Conservation (phyloP, 2,113 vertebrate genomes). For the Zingel zingel region DNA sequence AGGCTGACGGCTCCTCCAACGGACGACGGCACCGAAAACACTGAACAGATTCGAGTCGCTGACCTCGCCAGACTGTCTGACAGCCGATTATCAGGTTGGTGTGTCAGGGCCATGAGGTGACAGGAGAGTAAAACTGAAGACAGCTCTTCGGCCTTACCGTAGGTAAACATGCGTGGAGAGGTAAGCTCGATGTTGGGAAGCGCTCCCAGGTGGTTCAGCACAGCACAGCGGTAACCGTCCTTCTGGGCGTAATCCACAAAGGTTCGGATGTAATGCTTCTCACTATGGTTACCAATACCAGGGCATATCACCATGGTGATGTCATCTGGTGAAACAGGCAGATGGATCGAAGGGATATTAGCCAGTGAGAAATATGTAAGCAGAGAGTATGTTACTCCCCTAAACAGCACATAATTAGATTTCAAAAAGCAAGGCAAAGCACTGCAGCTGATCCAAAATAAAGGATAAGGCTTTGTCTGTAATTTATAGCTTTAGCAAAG, state of each 20-base stretch:
- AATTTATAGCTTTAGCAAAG: constrained; percentile 16
- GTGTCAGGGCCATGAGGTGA: neutral
- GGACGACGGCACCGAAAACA: too few species aligned
- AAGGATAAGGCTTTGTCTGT: constrained; percentile 18
- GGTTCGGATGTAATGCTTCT: constrained; percentile 98
- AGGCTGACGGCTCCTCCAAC: too few species aligned
- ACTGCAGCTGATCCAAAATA: constrained; percentile 8
- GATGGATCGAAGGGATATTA: constrained; percentile 18
- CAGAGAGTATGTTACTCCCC: neutral
- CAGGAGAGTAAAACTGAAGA: neutral
- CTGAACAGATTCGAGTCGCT: too few species aligned
- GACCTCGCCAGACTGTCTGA: too few species aligned
- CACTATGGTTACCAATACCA: constrained; percentile 98
- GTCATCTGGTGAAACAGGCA: constrained; percentile 86
- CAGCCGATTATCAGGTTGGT: too few species aligned
- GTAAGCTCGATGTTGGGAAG: constrained; percentile 97
- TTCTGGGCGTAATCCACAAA: constrained; percentile 97
- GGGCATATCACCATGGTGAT: constrained; percentile 99
- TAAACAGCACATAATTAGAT: neutral
- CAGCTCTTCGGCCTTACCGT: constrained; percentile 84
- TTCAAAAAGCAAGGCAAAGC: neutral
- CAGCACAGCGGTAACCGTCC: constrained; percentile 95
- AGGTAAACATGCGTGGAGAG: constrained; percentile 98
- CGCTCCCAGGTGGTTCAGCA: constrained; percentile 96
- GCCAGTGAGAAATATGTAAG: constrained; percentile 20